Percentiles rank a stretch among this genome's conserved stretches.
Evolutionary conservation across 2,888 invertebrate species (phyloP).

Genomic region (Oxytorus armatus): DNA sequence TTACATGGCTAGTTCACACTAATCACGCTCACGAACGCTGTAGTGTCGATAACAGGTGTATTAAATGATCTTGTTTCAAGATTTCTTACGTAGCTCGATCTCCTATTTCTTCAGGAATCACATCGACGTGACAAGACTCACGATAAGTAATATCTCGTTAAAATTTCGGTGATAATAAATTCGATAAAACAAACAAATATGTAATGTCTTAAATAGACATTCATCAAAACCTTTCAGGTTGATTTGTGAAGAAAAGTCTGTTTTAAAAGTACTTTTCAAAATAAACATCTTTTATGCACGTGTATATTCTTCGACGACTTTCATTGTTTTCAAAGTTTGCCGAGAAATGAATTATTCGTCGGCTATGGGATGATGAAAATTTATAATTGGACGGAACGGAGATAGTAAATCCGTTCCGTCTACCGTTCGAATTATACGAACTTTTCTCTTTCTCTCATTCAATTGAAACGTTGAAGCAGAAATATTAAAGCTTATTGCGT

Average conservation of each 20-base stretch:
- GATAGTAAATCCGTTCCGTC: no score
- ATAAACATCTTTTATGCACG: not conserved
- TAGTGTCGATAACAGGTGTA: slow-evolving; percentile 5
- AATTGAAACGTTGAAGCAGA: slow-evolving; percentile 8
- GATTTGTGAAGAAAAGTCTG: not conserved
- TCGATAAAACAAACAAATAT: not conserved
- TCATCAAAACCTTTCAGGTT: not conserved
- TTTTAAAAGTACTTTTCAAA: not conserved
- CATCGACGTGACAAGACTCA: not conserved
- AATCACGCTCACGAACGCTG: not conserved
- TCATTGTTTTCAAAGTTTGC: not conserved
- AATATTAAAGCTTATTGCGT: slow-evolving; percentile 47
- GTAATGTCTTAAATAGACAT: not conserved
- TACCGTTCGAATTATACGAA: slow-evolving; percentile 4
- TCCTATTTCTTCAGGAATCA: no score
- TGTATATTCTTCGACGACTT: not conserved
- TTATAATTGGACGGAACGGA: slow-evolving; percentile 24
- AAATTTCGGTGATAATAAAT: not conserved
- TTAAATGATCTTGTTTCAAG: slow-evolving; percentile 3
- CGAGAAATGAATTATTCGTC: not conserved
- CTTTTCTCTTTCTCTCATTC: slow-evolving; percentile 16
- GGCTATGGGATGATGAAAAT: slow-evolving; percentile 12
- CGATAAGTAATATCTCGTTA: not conserved
- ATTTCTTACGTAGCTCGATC: no score
- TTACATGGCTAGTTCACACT: slow-evolving; percentile 2